Evolutionary conservation across 1,140 invertebrate species (phyloP).

Genomic region (Lethrus apterus): DNA sequence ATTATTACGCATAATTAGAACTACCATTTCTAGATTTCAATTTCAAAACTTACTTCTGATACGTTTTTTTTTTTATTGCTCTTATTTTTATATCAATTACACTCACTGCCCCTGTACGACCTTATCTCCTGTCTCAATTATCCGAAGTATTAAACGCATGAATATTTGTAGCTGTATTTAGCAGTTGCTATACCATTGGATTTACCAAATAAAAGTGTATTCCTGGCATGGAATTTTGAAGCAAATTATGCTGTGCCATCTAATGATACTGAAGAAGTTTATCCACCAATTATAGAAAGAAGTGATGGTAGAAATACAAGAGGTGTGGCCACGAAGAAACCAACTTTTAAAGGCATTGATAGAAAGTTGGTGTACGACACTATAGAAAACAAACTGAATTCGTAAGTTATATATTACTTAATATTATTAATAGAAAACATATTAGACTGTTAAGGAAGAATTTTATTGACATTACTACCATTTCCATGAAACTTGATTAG

Average conservation of each 20-base stretch:
- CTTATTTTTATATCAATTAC: not conserved
- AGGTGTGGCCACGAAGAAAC: not conserved
- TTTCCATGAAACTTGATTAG: too few relatives aligned
- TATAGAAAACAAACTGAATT: slow-evolving; percentile 29
- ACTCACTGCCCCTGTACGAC: not conserved
- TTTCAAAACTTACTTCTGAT: too few relatives aligned
- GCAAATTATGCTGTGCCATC: slow-evolving; percentile 55
- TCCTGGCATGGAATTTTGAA: slow-evolving; percentile 69
- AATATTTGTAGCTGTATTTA: slow-evolving; percentile 40
- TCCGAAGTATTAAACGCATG: not conserved
- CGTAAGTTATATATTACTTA: slow-evolving; percentile 30
- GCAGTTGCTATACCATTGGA: slow-evolving; percentile 65
- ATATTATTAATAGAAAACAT: not conserved
- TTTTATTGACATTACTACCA: not conserved
- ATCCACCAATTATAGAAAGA: slow-evolving; percentile 28
- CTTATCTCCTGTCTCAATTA: not conserved
- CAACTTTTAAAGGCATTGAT: slow-evolving; percentile 18
- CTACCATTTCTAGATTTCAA: not conserved
- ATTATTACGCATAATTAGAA: too few relatives aligned
- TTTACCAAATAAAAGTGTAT: slow-evolving; percentile 58
- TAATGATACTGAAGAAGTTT: slow-evolving; percentile 38
- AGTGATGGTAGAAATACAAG: not conserved
- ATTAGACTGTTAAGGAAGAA: not conserved
- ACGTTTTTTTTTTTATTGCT: slow-evolving; percentile 1
- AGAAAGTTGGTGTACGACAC: slow-evolving; percentile 29